These are phyloP conservation scores for Harmothoe impar DNA, from an alignment of 2,888 invertebrate genomes.

Conservation along the genomic window DNA sequence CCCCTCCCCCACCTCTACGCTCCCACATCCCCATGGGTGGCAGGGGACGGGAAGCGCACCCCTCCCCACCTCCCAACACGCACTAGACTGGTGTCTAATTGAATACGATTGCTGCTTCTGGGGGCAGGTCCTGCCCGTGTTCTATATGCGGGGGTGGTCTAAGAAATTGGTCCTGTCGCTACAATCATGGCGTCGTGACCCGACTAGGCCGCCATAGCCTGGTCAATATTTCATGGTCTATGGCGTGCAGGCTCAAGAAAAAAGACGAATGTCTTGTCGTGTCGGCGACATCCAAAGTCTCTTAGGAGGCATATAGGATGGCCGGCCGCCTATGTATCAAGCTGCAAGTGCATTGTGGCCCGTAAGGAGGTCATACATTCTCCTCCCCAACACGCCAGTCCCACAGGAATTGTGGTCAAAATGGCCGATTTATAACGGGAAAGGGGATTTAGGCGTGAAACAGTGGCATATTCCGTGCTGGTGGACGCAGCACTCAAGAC, in stretches of 20 bases:
- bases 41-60: not conserved
- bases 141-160: slow-evolving; percentile 40
- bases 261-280: slow-evolving; percentile 52
- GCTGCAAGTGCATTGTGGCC: not conserved
- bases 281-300: slow-evolving; percentile 34
- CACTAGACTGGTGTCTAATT: slow-evolving; percentile 3
- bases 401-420: not conserved
- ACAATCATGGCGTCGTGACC: slow-evolving; percentile 44
- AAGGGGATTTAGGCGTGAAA: not conserved
- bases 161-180: slow-evolving; percentile 44
- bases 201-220: slow-evolving; percentile 18
- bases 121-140: not conserved
- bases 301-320: slow-evolving; percentile 15
- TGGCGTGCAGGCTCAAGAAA: not conserved
- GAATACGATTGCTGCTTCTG: slow-evolving; percentile 25
- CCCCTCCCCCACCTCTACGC: not conserved
- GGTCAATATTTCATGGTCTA: slow-evolving; percentile 47
- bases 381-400: not conserved
- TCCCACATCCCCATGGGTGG: not conserved
- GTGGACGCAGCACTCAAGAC: not conserved
- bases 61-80: not conserved
- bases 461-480: not conserved
- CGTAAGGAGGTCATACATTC: not conserved
- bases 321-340: slow-evolving; percentile 29
- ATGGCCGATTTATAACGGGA: not conserved